Evolutionary conservation across 2,797 vertebrate genomes (phyloP), one percentile per base, ranked within the genome.

Genomic region (Tolypeutes matacus): DNA sequence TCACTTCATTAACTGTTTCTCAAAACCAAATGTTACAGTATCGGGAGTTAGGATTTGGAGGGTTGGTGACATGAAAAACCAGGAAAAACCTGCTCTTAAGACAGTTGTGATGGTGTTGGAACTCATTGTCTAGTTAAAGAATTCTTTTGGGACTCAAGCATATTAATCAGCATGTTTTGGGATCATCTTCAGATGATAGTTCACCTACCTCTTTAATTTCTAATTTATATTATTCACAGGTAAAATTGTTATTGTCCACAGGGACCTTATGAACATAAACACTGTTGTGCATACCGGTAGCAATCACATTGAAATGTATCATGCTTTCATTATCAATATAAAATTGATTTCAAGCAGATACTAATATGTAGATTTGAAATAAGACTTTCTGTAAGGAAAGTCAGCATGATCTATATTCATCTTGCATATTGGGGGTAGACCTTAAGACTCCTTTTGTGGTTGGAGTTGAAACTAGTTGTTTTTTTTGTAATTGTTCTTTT

Each of bases 171-270:
- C 60, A 51, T 58, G 42, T 67, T 86, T 95, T 77, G 58, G 83
- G 82, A 56, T 92, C 85, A 83, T 93, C 84, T 80, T 89, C 51
- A 65, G 82, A 82, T 94, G 92, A 91, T 51, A 83, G 84, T 56
- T 92, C 88, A 95, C 76, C 96, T 97, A 97, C 96, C 96, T 97
- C 96, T 95, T 97, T 96, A 93, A 82, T 95, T 97, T 95, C 60
- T 89, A 72, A 67, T 92, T 93, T 91, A 53, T 94, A 23, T 92
- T 92, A 89, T 81, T 75, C 49, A 87, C 36, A 95, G 51, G 76
- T 93, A 95, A 87, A 91, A 82, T 80, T 36, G 39, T 64, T 91
- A 82, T 96, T 83, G 53, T 95, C 39, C 62, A 1, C 94, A 58
- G 31, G 36, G 21, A 86, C 77, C 83, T 49, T 92, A 21, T 0